These are phyloP conservation scores for Euschistus heros DNA, from an alignment of 1,140 invertebrate genomes.

Conservation along the genomic window DNA sequence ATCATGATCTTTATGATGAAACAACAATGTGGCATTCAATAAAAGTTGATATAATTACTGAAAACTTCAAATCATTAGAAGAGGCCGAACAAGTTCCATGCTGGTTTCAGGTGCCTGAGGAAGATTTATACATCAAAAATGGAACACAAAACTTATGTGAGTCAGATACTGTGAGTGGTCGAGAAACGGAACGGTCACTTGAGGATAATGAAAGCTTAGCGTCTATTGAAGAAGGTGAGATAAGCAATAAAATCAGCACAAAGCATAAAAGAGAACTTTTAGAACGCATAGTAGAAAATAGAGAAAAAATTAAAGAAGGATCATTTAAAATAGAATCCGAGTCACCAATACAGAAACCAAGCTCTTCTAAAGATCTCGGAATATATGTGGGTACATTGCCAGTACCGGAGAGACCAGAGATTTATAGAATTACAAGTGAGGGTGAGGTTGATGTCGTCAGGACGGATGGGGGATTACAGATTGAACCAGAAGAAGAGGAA, in stretches of 20 bases:
- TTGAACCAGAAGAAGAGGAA: not conserved
- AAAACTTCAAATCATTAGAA: not conserved
- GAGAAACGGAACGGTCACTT: too few relatives aligned
- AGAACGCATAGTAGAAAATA: too few relatives aligned
- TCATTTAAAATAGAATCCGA: too few relatives aligned
- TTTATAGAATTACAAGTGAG: not conserved
- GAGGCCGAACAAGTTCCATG: conserved; percentile 1
- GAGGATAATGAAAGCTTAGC: too few relatives aligned
- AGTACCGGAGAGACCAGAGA: not conserved
- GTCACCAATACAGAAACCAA: too few relatives aligned
- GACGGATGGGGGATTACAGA: not conserved
- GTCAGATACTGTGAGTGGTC: too few relatives aligned
- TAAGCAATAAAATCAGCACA: too few relatives aligned
- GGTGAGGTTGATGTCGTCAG: not conserved
- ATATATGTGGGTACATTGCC: conserved; percentile 1
- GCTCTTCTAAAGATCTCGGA: not conserved
- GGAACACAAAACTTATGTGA: too few relatives aligned
- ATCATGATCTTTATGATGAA: conserved; percentile 7
- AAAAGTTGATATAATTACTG: not conserved
- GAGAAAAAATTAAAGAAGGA: too few relatives aligned
- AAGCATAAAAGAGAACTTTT: too few relatives aligned
- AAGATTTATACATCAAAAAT: not conserved
- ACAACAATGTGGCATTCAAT: not conserved
- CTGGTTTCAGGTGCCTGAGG: not conserved
- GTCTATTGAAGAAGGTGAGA: too few relatives aligned